These are phyloP conservation scores for Danaus melanippus DNA, from an alignment of 1,140 invertebrate species.

Conservation along the genomic window DNA sequence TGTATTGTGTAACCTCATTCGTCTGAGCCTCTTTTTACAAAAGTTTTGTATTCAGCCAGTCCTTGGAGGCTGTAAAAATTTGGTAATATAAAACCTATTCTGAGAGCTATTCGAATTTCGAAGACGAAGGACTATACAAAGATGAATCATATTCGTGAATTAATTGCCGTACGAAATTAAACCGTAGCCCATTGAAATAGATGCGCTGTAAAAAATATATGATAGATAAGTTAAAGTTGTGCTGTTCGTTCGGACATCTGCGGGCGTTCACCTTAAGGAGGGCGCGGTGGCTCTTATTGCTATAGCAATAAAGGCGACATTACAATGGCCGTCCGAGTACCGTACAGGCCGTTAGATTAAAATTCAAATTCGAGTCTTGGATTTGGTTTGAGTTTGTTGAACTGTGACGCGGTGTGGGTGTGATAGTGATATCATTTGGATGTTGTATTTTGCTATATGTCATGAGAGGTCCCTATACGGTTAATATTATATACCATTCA, in stretches of 20 bases:
- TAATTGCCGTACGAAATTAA: conserved; percentile 32
- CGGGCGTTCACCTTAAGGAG: conserved; percentile 41
- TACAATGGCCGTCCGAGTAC: conserved; percentile 18
- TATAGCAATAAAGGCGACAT: no score
- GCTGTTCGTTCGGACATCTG: conserved; percentile 45
- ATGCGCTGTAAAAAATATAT: conserved; percentile 15
- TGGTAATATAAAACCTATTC: conserved; percentile 18
- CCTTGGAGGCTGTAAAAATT: conserved; percentile 13
- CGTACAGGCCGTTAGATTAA: conserved; percentile 58
- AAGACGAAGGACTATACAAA: conserved; percentile 13
- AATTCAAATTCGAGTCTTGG: conserved; percentile 57
- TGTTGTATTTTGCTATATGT: conserved; percentile 7
- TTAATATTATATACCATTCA: no score
- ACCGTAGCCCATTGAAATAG: conserved; percentile 31
- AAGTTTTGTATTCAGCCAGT: conserved; percentile 1
- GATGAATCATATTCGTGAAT: conserved; percentile 10
- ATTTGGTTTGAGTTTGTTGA: conserved; percentile 32
- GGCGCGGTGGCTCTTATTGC: conserved; percentile 1
- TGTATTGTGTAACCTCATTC: no score
- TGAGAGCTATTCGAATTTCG: conserved; percentile 22
- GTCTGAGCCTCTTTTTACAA: no score
- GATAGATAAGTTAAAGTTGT: conserved; percentile 27
- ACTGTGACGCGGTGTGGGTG: conserved; percentile 50
- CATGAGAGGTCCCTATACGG: no score
- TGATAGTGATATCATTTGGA: conserved; percentile 21